Percentiles rank a stretch among this genome's conserved stretches.
phyloP scores from a whole-genome alignment of 2,888 invertebrate species.

The Uloborus plumipes region DNA sequence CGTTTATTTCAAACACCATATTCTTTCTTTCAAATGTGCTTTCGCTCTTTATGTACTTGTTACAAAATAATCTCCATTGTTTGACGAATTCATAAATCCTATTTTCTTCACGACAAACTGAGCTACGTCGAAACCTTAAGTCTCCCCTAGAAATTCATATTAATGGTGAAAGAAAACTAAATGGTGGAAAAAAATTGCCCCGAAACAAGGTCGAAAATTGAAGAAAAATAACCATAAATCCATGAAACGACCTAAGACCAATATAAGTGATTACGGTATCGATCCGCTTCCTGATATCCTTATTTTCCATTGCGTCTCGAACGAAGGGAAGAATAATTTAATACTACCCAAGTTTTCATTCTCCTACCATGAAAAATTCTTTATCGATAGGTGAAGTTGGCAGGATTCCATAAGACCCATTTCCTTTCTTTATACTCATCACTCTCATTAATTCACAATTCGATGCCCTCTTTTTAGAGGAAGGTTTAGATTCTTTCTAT shows the following conservation, averaged over 20 bases:
- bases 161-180: no score
- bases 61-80: no score
- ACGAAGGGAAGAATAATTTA: conserved; percentile 57
- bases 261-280: conserved; percentile 47
- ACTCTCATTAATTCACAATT: conserved; percentile 24
- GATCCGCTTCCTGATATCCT: conserved; percentile 4
- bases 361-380: conserved; percentile 40
- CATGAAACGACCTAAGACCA: conserved; percentile 33
- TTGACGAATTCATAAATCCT: no score
- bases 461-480: not conserved
- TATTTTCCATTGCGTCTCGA: conserved; percentile 5
- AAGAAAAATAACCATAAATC: conserved; percentile 36
- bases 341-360: conserved; percentile 44
- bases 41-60: no score
- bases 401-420: conserved; percentile 54
- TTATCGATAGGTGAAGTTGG: conserved; percentile 50
- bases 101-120: no score
- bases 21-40: no score
- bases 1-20: no score
- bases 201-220: no score
- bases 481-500: no score
- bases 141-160: no score
- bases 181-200: no score
- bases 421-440: conserved; percentile 40
- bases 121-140: no score